Percentiles rank a stretch among this genome's conserved stretches.
phyloP scores from a whole-genome alignment of 2,888 invertebrate species.

The Saturnia pavonia region DNA sequence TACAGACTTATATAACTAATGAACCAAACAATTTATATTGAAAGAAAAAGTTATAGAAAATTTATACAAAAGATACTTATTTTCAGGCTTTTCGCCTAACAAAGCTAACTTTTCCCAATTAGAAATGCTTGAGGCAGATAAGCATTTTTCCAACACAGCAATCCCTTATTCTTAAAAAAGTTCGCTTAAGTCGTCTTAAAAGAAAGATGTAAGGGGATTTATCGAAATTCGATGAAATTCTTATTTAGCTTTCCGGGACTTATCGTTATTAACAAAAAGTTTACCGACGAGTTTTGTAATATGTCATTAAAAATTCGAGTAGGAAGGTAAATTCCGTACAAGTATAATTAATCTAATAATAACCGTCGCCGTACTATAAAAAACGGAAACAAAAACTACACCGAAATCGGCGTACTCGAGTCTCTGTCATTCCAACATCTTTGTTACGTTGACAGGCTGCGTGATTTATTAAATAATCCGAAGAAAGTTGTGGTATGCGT shows the following conservation, averaged over 20 bases:
- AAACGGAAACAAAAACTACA: too few species aligned
- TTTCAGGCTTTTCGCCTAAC: neutral
- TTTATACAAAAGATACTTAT: neutral
- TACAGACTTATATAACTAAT: too few species aligned
- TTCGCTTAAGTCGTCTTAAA: neutral
- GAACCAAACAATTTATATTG: too few species aligned
- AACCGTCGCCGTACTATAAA: too few species aligned
- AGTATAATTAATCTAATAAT: neutral
- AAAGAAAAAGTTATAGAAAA: too few species aligned
- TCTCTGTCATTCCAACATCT: too few species aligned
- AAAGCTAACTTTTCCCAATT: neutral
- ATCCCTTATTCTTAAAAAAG: neutral
- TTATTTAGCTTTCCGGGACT: neutral
- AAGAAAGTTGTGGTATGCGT: too few species aligned
- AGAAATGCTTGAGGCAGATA: neutral
- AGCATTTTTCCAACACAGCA: slow-evolving; percentile 2
- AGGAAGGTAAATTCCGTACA: neutral
- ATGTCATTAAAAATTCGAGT: neutral
- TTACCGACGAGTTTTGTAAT: neutral
- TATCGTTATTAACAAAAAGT: neutral
- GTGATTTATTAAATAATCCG: too few species aligned
- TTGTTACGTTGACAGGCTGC: too few species aligned
- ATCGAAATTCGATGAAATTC: slow-evolving; percentile 2
- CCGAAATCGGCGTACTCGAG: too few species aligned
- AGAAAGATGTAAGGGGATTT: neutral